Evolutionary conservation across 1,140 invertebrate genomes (phyloP), one percentile per base, ranked within the genome.

Genomic region (Drosophila sturtevanti): DNA sequence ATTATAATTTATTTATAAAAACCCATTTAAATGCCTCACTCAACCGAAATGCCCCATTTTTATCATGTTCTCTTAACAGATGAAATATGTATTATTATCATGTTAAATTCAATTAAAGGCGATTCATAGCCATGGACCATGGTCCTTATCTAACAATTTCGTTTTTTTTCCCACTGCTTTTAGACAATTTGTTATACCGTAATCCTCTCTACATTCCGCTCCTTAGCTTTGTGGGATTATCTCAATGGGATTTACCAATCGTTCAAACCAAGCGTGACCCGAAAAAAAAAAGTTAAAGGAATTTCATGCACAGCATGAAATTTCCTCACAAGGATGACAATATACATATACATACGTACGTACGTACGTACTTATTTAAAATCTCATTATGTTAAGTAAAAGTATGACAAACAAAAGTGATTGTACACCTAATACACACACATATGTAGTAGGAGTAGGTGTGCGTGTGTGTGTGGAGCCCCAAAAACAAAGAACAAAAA

Each of bases 381-480:
- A 87, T 89, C 84, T 89, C 82, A 87, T 87, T 87, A 89, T 82
- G 79, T 71, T 77, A 89, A 87, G 84, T 86, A 87, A 65, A 77
- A 76, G 56, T 68, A 68, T 41, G 27, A 44, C 63, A 24, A 63
- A 38, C 18, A 22, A 68, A 64, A 56, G 41, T 48, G 41, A 48
- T 48, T 48, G 41, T 48, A 48, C 41, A 48, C 41, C 41, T 48
- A 48, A 48, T 48, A 18, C 16, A 48, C 41, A 44, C 16, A 18
- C 16, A 34, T 24, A 48, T 31, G 60, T 16, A 24, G 4, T 27
- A 38, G 22, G 10, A 22, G 34, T 18, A 27, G 41, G 48, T 34
- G 56, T 16, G 14, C 52, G 9, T 54, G 0, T 14, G 52, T 34
- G n/a, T 52, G 24, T 61, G 37, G 16, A 27, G 22, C 6, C 35